These are phyloP conservation scores for Aurelia sp. DNA, from an alignment of 30 jellyfish, hydroid and myxozoan species.

Conservation along the genomic window DNA sequence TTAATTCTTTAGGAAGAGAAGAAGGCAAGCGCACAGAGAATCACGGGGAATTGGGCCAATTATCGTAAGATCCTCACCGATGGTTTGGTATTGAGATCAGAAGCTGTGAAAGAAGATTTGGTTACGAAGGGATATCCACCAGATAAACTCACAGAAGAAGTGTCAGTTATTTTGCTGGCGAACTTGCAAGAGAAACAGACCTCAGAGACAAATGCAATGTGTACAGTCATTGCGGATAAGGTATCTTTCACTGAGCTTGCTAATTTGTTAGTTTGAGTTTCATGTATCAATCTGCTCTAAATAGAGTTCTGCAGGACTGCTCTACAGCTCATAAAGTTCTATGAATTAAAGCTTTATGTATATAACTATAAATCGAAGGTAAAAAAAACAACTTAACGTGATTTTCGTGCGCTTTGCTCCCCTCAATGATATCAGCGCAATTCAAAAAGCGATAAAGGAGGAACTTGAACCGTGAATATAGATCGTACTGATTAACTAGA, in stretches of 20 bases:
- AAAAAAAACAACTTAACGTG: no score
- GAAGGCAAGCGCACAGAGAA: constrained; percentile 42
- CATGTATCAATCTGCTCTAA: no score
- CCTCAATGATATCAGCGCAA: no score
- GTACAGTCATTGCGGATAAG: constrained; percentile 61
- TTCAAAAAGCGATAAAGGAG: no score
- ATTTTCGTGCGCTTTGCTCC: no score
- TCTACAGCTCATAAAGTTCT: no score
- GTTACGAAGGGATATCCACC: constrained; percentile 32
- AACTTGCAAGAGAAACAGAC: constrained; percentile 88
- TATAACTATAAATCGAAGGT: no score
- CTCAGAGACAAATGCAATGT: constrained; percentile 74
- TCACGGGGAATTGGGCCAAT: constrained; percentile 19
- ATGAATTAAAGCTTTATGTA: no score
- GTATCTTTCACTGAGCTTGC: not conserved
- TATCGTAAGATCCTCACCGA: constrained; percentile 28
- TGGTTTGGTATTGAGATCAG: constrained; percentile 36
- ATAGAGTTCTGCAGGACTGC: no score
- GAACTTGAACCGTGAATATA: no score
- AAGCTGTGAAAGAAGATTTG: constrained; percentile 29
- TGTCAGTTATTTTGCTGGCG: constrained; percentile 72
- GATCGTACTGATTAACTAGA: no score
- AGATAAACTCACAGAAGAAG: constrained; percentile 70
- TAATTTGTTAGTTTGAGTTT: no score
- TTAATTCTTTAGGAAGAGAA: constrained; percentile 37